Evolutionary conservation across 2,888 invertebrate species (phyloP).

Genomic region (Cyclophora punctaria): DNA sequence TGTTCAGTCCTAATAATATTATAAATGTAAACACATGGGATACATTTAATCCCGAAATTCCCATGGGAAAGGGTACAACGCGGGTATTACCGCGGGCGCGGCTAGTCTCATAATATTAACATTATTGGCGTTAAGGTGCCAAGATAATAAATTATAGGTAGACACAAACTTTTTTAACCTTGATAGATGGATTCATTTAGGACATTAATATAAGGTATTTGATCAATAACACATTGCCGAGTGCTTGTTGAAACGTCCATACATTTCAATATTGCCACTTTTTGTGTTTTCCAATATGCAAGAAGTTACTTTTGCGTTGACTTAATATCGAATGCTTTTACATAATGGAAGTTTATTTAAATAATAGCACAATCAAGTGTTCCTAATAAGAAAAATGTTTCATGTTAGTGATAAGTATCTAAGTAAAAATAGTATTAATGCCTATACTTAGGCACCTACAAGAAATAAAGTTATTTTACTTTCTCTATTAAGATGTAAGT

Average conservation of each 20-base stretch:
- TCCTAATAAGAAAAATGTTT: too few relatives aligned
- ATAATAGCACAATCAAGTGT: background rate
- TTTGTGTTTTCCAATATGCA: background rate
- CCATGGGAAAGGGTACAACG: background rate
- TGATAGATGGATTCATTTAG: background rate
- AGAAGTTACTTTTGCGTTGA: background rate
- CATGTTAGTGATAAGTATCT: too few relatives aligned
- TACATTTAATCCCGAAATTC: too few relatives aligned
- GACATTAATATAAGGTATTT: background rate
- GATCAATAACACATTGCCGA: background rate
- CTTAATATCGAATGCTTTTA: conserved; percentile 17
- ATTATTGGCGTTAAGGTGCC: conserved; percentile 1
- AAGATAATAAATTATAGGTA: background rate
- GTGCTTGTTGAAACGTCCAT: background rate
- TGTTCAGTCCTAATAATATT: too few relatives aligned
- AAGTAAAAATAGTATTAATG: too few relatives aligned
- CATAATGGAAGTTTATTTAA: conserved; percentile 17
- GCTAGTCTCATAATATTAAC: conserved; percentile 3
- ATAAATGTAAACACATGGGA: too few relatives aligned
- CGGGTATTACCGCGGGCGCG: too few relatives aligned
- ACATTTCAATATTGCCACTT: conserved; percentile 1
- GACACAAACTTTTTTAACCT: background rate
- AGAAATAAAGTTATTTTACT: too few relatives aligned
- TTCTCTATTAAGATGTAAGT: too few relatives aligned
- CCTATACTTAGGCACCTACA: too few relatives aligned